Base-by-base conservation (phyloP, 2,113 vertebrate genomes). In the Hypanus sabinus region DNA sequence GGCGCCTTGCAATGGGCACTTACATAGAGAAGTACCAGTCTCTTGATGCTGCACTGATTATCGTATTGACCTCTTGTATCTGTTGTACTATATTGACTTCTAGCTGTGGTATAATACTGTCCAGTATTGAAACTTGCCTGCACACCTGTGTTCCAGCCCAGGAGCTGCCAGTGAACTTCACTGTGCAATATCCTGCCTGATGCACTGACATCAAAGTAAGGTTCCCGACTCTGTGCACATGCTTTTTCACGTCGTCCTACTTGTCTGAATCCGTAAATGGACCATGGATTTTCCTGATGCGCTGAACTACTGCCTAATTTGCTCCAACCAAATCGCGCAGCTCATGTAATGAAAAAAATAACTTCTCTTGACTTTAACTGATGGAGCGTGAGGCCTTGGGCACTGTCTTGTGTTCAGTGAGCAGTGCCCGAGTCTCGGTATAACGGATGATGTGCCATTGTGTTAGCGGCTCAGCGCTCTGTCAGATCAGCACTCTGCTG, bases 241-340 rank as follows among this genome's bases (percentile, higher is more conserved):
- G 95, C 96, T 96, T 96, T 97, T 96, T 96, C 95, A 97, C 95
- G 95, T 95, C 94, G 87, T 94, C 94, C 95, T 96, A 92, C 80
- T 94, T 95, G 94, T 95, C 94, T 91, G 95, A 94, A 94, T 83
- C 73, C 94, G 79, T 94, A 94, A 96, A 71, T 77, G 27, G n/a
- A 87, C 77, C 94, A 16, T 60, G 88, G n/a, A 30, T 46, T 76
- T 73, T 76, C 60, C 30, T 93, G 79, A 33, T 5, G 76, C 93
- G 83, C 94, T 94, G 93, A 94, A 70, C 93, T 88, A 0, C 0
- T 1, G 0, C 91, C 87, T 11, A 0, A 22, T 7, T 92, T 68
- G 9, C 94, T 94, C 81, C 94, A 83, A 81, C 8, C 5, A 0
- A 71, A 30, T 94, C 81, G 91, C 65, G 55, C 65, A 8, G 71